A percentile compares a stretch with the other conserved stretches of the same genome.
Evolutionary conservation across 2,888 invertebrate species (phyloP).

Genomic region (Mesorhabditis belari): DNA sequence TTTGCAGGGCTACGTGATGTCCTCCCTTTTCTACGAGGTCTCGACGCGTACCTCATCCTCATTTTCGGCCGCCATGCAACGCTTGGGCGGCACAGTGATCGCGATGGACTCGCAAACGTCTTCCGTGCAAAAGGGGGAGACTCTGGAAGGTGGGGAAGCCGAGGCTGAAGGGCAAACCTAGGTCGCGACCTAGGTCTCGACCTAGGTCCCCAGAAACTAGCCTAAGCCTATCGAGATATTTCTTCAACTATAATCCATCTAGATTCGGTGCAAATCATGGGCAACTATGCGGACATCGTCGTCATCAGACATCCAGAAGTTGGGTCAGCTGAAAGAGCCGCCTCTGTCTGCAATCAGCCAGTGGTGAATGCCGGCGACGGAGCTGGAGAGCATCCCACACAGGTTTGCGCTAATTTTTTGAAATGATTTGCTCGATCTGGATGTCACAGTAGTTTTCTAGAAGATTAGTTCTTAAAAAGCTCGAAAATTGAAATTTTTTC

Average conservation of each 20-base stretch:
- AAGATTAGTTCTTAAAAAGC: too few species aligned
- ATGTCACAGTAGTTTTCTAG: too few species aligned
- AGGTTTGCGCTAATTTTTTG: conserved; percentile 55
- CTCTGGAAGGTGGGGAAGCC: conserved; percentile 68
- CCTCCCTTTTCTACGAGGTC: conserved; percentile 91
- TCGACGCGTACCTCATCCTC: conserved; percentile 93
- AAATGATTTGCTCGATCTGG: too few species aligned
- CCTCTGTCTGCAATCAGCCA: conserved; percentile 29
- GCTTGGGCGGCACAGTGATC: conserved; percentile 86
- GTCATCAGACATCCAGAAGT: conserved; percentile 87
- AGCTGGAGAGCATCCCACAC: conserved; percentile 91
- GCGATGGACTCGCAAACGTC: conserved; percentile 71
- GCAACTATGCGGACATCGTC: conserved; percentile 69
- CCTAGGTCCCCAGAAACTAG: too few species aligned
- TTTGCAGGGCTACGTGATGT: conserved; percentile 80
- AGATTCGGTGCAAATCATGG: conserved; percentile 56
- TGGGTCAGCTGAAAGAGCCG: conserved; percentile 69
- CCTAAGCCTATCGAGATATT: too few species aligned
- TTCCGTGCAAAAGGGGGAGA: conserved; percentile 92
- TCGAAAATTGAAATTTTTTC: too few species aligned
- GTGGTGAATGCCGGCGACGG: conserved; percentile 98
- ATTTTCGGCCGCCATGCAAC: conserved; percentile 91
- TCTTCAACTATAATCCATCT: conserved; percentile 54
- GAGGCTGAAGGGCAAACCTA: not conserved
- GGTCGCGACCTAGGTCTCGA: too few species aligned